phyloP scores from a whole-genome alignment of 2,888 invertebrate species.

The Melieria crassipennis region DNA sequence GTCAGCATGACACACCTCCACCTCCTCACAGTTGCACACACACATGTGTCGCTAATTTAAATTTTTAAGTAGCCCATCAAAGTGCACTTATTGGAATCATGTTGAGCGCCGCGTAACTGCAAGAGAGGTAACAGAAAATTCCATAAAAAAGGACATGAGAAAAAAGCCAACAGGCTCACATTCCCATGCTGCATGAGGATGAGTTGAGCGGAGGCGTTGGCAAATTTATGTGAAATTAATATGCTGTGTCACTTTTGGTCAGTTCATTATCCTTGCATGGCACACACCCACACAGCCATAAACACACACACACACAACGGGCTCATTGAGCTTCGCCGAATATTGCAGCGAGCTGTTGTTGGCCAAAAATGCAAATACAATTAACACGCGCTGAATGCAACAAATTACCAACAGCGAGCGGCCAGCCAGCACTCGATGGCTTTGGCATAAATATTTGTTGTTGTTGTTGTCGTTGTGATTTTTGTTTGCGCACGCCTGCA shows the following conservation, averaged over 20 bases:
- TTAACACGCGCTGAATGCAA: slow-evolving; percentile 39
- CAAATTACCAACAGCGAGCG: slow-evolving; percentile 28
- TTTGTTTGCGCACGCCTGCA: neutral
- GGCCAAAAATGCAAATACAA: slow-evolving; percentile 32
- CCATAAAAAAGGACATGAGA: neutral
- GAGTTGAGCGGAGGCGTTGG: neutral
- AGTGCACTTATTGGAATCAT: slow-evolving; percentile 26
- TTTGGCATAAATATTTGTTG: neutral
- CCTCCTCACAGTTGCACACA: neutral
- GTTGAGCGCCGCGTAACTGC: neutral
- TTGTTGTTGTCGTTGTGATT: neutral
- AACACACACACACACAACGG: neutral
- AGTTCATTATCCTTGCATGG: slow-evolving; percentile 26
- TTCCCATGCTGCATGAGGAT: neutral
- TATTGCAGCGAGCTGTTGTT: neutral
- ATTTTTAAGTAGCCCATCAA: slow-evolving; percentile 53
- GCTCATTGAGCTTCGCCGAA: neutral
- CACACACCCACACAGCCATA: neutral
- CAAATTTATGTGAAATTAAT: slow-evolving; percentile 30
- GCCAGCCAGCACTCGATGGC: neutral
- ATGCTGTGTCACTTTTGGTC: slow-evolving; percentile 34
- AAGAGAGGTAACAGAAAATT: neutral
- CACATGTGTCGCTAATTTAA: slow-evolving; percentile 45
- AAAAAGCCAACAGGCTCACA: slow-evolving; percentile 5
- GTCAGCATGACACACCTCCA: neutral